Evolutionary conservation across 2,888 invertebrate genomes (phyloP).

Genomic region (Aproaerema taeniolella): DNA sequence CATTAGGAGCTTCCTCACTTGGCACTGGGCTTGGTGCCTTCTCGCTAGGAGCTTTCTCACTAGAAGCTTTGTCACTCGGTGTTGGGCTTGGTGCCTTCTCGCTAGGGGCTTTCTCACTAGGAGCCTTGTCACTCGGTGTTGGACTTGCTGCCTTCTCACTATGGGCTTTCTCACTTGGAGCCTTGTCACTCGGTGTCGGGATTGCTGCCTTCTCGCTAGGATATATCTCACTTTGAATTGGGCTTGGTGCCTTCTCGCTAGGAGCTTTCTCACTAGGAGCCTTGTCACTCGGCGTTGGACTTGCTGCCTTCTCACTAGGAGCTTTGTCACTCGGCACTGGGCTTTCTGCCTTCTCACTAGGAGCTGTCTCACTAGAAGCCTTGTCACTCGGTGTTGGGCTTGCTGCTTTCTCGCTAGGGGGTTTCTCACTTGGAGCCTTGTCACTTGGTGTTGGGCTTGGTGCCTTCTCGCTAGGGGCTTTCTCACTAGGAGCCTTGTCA

Average conservation of each 20-base stretch:
- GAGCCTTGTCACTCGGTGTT: not conserved
- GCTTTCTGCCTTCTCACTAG: slow-evolving; percentile 2
- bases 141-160: slow-evolving; percentile 5
- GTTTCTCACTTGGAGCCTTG: not conserved
- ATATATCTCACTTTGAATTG: not conserved
- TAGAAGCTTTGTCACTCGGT: no score
- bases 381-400: not conserved
- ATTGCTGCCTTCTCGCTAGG: not conserved
- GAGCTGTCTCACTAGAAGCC: not conserved
- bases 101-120: not conserved
- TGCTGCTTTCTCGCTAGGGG: not conserved
- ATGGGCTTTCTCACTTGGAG: slow-evolving; percentile 1
- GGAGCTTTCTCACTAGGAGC: slow-evolving; percentile 13
- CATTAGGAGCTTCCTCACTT: not conserved
- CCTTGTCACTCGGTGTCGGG: not conserved
- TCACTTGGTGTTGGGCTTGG: not conserved
- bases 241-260: slow-evolving; percentile 10
- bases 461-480: no score
- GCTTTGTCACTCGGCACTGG: not conserved
- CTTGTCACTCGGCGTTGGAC: slow-evolving; percentile 7
- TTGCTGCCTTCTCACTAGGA: not conserved
- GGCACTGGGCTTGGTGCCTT: not conserved
- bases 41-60: slow-evolving; percentile 16
- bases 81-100: slow-evolving; percentile 11
- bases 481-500: no score